Evolutionary conservation across 2,113 vertebrate genomes (phyloP).

Genomic region (Gymnorhina tibicen): DNA sequence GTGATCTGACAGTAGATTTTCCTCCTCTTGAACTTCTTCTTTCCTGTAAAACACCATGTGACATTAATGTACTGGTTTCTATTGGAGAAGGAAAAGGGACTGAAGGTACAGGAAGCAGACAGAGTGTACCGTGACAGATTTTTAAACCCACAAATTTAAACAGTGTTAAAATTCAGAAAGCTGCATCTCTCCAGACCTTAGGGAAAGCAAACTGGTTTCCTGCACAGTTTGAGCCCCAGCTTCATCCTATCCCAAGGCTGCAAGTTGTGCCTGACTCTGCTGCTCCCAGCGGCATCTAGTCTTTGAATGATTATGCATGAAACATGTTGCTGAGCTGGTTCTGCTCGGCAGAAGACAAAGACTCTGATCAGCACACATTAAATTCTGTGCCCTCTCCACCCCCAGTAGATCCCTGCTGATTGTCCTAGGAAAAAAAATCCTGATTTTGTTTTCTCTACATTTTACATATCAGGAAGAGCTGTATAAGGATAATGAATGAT

Average conservation of each 20-base stretch:
- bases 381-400: neutral
- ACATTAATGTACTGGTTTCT: neutral
- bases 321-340: neutral
- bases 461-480: neutral
- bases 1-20: conserved; percentile 95
- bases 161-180: neutral
- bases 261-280: neutral
- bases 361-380: neutral
- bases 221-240: neutral
- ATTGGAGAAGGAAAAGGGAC: neutral
- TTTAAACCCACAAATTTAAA: neutral
- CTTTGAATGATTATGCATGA: neutral
- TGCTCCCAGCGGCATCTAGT: neutral
- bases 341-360: neutral
- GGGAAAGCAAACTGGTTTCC: neutral
- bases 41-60: conserved; percentile 73
- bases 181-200: neutral
- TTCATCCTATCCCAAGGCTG: neutral
- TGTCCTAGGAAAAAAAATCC: neutral
- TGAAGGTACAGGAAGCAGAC: neutral
- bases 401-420: neutral
- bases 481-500: neutral
- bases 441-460: neutral
- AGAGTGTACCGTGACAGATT: neutral
- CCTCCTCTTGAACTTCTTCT: conserved; percentile 82